Evolutionary conservation across 1,140 invertebrate species (phyloP), one percentile per base, ranked within the genome.

Genomic region (Globodera rostochiensis): DNA sequence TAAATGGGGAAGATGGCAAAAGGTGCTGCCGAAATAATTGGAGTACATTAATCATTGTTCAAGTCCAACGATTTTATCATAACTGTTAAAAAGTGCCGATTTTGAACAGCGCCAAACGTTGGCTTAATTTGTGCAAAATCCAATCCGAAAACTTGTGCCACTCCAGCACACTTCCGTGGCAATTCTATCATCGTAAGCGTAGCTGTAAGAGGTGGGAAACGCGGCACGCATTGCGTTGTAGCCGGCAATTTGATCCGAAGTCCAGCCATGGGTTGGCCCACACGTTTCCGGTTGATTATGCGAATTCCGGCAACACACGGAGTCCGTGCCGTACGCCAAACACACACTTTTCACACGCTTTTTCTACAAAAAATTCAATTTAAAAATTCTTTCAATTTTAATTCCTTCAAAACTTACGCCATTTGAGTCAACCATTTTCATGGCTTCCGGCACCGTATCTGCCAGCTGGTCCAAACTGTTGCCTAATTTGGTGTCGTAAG

Each of bases 101-200:
- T 25, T 25, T 25, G 25, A 25, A 25, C 25, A 25, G 25, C 25
- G 25, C 25, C 25, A 25, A 25, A 25, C 25, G 25, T 25, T n/a
- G n/a, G n/a, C n/a, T 25, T 25, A 25, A 19, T 60, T 60, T 11
- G 57, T 60, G 57, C 57, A 60, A 60, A 60, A 60, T 60, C 57
- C 57, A 15, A 60, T 60, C 15, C 1, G 11, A 4, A 60, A 60
- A 15, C 19, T 3, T 11, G 11, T 60, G 0, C 1, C 57, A 11
- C 19, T 60, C 4, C 5, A 5, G 57, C 57, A 60, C 6, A 60
- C 57, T 60, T 60, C 57, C 57, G 57, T 60, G 11, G 74, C 57
- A 75, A 66, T 57, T 13, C 53, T 46, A 57, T 75, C 74, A 75
- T 75, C 74, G 46, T 75, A 75, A 19, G 74, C 74, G 66, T 75